A percentile compares a stretch with the other conserved stretches of the same genome.
These are phyloP conservation scores for Cheirogaleus medius DNA, from an alignment of 2,113 vertebrate genomes.

Conservation along the genomic window DNA sequence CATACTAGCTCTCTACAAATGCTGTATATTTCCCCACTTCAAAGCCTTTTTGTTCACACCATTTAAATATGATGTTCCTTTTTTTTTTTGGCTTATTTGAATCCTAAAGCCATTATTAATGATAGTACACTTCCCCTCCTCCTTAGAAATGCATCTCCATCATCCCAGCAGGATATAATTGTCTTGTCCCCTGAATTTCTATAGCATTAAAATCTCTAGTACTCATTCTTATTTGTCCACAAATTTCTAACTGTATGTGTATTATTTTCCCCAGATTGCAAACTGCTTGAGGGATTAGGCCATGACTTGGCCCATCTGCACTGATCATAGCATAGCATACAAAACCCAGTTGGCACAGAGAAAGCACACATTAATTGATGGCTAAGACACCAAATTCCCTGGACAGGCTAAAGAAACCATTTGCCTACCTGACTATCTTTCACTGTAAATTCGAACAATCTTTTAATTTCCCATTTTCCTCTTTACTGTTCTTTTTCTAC, in stretches of 20 bases:
- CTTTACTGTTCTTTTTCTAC: slow-evolving; percentile 24
- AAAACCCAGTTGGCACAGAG: background rate
- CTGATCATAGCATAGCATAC: background rate
- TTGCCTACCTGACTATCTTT: background rate
- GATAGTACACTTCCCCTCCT: background rate
- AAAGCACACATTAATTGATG: background rate
- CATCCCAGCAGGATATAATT: background rate
- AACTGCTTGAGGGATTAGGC: background rate
- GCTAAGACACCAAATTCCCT: background rate
- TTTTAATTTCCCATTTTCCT: background rate
- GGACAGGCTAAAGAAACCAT: background rate
- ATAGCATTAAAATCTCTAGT: background rate
- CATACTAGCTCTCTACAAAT: background rate
- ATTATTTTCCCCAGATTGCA: background rate
- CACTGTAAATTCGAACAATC: background rate
- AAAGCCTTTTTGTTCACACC: slow-evolving; percentile 19
- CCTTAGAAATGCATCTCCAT: slow-evolving; percentile 3
- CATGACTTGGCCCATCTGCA: background rate
- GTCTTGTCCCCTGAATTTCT: slow-evolving; percentile 31
- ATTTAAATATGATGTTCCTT: slow-evolving; percentile 17
- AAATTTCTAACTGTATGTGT: background rate
- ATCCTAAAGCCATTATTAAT: slow-evolving; percentile 25
- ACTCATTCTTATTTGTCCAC: slow-evolving; percentile 6
- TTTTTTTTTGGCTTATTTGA: background rate
- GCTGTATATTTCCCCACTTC: background rate